Evolutionary conservation across 2,113 vertebrate species (phyloP).

Genomic region (Brachyistius frenatus): DNA sequence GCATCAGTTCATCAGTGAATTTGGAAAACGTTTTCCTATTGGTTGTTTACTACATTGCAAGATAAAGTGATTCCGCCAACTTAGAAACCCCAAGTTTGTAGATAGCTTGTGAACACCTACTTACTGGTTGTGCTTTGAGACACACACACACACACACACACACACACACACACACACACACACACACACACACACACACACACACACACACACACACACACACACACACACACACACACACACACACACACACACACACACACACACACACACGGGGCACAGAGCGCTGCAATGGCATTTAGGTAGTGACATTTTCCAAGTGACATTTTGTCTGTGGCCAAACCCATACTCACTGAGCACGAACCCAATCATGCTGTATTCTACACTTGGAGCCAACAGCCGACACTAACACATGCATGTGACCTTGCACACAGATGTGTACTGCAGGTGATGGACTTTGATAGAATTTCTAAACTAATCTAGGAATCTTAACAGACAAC

Average conservation of each 20-base stretch:
- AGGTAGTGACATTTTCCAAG: slow-evolving; percentile 79
- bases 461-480: background rate
- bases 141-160: background rate
- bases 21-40: slow-evolving; percentile 38
- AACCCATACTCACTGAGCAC: slow-evolving; percentile 62
- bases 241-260: background rate
- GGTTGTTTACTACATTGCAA: slow-evolving; percentile 11
- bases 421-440: background rate
- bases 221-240: too few species aligned
- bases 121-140: slow-evolving; percentile 1
- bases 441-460: background rate
- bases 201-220: too few species aligned
- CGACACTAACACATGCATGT: background rate
- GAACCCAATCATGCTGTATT: slow-evolving; percentile 62
- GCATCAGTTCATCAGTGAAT: slow-evolving; percentile 45
- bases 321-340: slow-evolving; percentile 81
- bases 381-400: slow-evolving; percentile 30
- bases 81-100: slow-evolving; percentile 32
- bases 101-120: slow-evolving; percentile 30
- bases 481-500: background rate
- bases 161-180: too few species aligned
- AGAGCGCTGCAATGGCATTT: slow-evolving; percentile 74
- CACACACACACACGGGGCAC: slow-evolving; percentile 13
- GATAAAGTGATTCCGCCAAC: slow-evolving; percentile 28
- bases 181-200: too few species aligned